Evolutionary conservation across 2,888 invertebrate genomes (phyloP).

Genomic region (Podotricha telesiphe): DNA sequence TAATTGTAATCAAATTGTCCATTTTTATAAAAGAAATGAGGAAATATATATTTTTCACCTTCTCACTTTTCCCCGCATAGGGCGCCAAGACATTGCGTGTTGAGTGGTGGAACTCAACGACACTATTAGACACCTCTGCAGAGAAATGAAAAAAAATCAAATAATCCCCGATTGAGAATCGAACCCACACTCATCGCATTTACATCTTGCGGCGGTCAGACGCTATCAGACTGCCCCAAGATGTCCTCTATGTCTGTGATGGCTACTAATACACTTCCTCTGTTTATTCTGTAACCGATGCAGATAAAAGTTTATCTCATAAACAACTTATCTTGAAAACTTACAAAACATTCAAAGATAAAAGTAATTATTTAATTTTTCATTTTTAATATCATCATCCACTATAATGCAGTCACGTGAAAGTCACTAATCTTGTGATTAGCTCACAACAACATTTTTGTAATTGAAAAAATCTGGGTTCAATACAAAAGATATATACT

Average conservation of each 20-base stretch:
- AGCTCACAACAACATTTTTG: not conserved
- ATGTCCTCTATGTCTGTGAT: no score
- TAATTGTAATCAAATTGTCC: no score
- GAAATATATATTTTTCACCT: no score
- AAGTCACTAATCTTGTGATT: not conserved
- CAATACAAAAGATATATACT: not conserved
- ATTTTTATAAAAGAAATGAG: no score
- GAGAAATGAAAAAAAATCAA: no score
- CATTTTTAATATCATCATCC: not conserved
- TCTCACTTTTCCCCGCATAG: no score
- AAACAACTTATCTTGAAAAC: slow-evolving; percentile 17
- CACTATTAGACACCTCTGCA: no score
- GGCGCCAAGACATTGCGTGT: no score
- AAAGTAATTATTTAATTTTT: slow-evolving; percentile 2
- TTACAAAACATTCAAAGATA: slow-evolving; percentile 8
- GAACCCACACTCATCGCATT: no score
- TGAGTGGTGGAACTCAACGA: not conserved
- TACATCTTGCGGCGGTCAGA: no score
- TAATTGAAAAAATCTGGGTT: slow-evolving; percentile 4
- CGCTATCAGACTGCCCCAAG: no score
- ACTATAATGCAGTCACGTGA: not conserved
- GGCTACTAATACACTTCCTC: not conserved
- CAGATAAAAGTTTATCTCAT: not conserved
- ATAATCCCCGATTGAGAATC: no score
- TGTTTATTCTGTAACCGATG: not conserved